These are phyloP conservation scores for Caenorhabditis briggsae DNA, from an alignment of 1,140 invertebrate genomes.

Conservation along the genomic window DNA sequence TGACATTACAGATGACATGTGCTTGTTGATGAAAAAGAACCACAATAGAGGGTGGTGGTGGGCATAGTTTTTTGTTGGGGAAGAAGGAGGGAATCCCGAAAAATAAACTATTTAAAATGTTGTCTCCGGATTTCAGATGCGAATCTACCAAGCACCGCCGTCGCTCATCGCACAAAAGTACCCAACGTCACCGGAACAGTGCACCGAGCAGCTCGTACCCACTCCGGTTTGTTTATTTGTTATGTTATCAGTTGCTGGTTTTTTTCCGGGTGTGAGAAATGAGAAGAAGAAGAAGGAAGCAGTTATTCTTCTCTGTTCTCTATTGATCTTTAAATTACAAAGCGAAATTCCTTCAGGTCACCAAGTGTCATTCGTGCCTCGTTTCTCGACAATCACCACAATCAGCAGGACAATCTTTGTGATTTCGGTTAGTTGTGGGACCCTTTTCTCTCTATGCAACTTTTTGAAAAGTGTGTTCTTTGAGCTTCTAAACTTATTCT, in stretches of 20 bases:
- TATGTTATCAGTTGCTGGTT: slow-evolving; percentile 18
- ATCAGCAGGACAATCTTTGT: slow-evolving; percentile 45
- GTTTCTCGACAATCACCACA: slow-evolving; percentile 43
- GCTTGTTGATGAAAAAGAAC: slow-evolving; percentile 32
- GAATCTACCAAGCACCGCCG: slow-evolving; percentile 61
- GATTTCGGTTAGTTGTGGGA: slow-evolving; percentile 3
- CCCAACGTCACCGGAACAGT: slow-evolving; percentile 57
- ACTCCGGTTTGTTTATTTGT: slow-evolving; percentile 45
- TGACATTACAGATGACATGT: neutral
- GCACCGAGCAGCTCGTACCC: slow-evolving; percentile 62
- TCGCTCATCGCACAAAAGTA: slow-evolving; percentile 57
- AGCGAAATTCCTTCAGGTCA: slow-evolving; percentile 4
- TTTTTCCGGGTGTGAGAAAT: slow-evolving; percentile 30
- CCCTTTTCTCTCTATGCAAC: neutral
- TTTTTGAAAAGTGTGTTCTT: neutral
- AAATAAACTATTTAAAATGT: neutral
- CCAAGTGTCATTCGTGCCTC: slow-evolving; percentile 40
- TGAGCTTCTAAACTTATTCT: neutral
- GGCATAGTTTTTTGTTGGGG: too few relatives aligned
- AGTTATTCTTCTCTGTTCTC: neutral
- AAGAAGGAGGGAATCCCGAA: neutral
- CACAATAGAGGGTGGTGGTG: neutral
- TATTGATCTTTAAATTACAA: neutral
- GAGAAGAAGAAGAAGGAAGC: neutral
- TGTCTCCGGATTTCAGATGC: slow-evolving; percentile 21